These are phyloP conservation scores for Scortum barcoo DNA, from an alignment of 2,113 vertebrate genomes.

Conservation along the genomic window DNA sequence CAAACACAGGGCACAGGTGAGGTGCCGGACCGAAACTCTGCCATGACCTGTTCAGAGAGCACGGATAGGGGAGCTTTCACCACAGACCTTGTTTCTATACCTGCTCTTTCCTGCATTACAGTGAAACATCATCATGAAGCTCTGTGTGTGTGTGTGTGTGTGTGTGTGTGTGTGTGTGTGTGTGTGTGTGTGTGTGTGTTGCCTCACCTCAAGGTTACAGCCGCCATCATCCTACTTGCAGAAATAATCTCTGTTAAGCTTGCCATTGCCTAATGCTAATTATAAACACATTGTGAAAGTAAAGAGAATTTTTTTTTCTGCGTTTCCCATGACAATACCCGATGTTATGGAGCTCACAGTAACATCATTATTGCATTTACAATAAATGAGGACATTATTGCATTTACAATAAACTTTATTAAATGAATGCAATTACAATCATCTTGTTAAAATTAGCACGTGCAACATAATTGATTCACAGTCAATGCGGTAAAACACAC, in stretches of 20 bases:
- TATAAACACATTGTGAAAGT: slow-evolving; percentile 50
- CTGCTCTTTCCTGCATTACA: slow-evolving; percentile 18
- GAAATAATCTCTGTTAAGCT: slow-evolving; percentile 39
- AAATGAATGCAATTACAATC: slow-evolving; percentile 53
- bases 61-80: slow-evolving; percentile 22
- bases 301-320: slow-evolving; percentile 32
- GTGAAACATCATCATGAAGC: slow-evolving; percentile 25
- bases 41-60: slow-evolving; percentile 48
- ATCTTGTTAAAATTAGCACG: slow-evolving; percentile 52
- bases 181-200: background rate
- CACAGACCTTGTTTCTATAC: slow-evolving; percentile 29
- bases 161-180: slow-evolving; percentile 9
- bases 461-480: slow-evolving; percentile 53
- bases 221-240: slow-evolving; percentile 18
- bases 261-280: slow-evolving; percentile 29
- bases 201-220: slow-evolving; percentile 47
- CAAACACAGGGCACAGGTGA: slow-evolving; percentile 56
- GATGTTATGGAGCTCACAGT: slow-evolving; percentile 42
- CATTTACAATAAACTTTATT: slow-evolving; percentile 63
- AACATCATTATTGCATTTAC: slow-evolving; percentile 58
- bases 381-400: slow-evolving; percentile 59
- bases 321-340: slow-evolving; percentile 50
- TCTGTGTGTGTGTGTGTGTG: background rate
- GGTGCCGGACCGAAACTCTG: slow-evolving; percentile 45
- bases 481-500: slow-evolving; percentile 44